A percentile compares a stretch with the other conserved stretches of the same genome.
Evolutionary conservation across 2,888 invertebrate genomes (phyloP).

Genomic region (Sicus ferrugineus): DNA sequence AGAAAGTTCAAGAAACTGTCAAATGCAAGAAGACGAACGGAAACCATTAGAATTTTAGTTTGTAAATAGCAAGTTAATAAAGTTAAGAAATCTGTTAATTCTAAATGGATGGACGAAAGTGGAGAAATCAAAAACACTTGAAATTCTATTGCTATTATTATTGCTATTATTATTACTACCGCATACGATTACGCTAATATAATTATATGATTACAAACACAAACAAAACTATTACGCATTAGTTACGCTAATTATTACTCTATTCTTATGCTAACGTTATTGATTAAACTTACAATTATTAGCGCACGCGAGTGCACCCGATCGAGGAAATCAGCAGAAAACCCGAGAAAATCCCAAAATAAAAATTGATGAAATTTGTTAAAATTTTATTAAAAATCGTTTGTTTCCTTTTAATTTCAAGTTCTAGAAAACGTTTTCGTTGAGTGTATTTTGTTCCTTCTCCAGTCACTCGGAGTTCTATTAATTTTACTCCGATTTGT

Average conservation of each 20-base stretch:
- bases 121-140: conserved; percentile 31
- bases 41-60: conserved; percentile 21
- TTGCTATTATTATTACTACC: conserved; percentile 52
- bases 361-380: conserved; percentile 49
- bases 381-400: conserved; percentile 44
- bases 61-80: conserved; percentile 27
- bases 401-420: conserved; percentile 40
- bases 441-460: no score
- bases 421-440: no score
- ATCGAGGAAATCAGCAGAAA: conserved; percentile 23
- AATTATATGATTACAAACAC: conserved; percentile 23
- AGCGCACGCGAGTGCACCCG: conserved; percentile 14
- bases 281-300: conserved; percentile 43
- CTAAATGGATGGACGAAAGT: conserved; percentile 39
- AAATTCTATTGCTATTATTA: conserved; percentile 48
- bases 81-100: conserved; percentile 22
- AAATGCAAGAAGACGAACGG: neutral
- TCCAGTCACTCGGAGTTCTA: no score
- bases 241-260: conserved; percentile 25
- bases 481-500: no score
- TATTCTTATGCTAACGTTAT: conserved; percentile 11
- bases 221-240: conserved; percentile 32
- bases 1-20: conserved; percentile 30
- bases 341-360: conserved; percentile 47
- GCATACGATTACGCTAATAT: conserved; percentile 30